Base-by-base conservation (phyloP, 2,888 invertebrate genomes). In the Agonum fuliginosum region DNA sequence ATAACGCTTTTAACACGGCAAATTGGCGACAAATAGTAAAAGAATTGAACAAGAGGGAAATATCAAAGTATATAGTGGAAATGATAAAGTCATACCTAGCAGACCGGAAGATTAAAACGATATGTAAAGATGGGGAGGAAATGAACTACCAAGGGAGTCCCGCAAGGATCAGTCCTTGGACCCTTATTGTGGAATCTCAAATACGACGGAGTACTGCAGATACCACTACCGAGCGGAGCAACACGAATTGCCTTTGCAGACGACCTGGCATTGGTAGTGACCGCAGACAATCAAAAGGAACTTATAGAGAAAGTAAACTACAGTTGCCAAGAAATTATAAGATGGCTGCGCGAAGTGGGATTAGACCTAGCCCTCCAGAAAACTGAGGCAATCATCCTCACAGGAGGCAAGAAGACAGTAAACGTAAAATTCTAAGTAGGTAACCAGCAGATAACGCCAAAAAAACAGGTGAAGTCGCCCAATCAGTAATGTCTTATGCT, bases 1-100 rank as follows among this genome's bases (percentile, higher is more conserved):
- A 22, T 22, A 78, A 65, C 37, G 73, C 69, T 0, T 77, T 73
- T 24, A 78, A 73, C 5, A 24, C 37, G 1, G 78, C 65, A 10
- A 17, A 27, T 0, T 65, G 51, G 76, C 48, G n/a, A 14, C 37
- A 30, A 2, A 70, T 72, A 19, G 41, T 79, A 2, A 4, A 70
- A 10, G 73, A 34, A 27, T 22, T 77, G 0, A 0, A 19, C n/a
- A 14, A 73, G 8, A 62, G 48, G 14, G 20, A 62, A 0, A 51
- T 71, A 3, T 6, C 46, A 3, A 8, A 10, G 3, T 77, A 78
- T n/a, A 0, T 78, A 1, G 20, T 62, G 8, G 77, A 74, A 27
- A 22, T 78, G 1, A 62, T 78, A n/a, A 30, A 51, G 4, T 46
- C 10, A 20, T 79, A 78, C 41, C 43, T 78, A 0, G 14, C 22